Conservation (phyloP, 92 coral and sea anemone species). For the Actinostola sp. region DNA sequence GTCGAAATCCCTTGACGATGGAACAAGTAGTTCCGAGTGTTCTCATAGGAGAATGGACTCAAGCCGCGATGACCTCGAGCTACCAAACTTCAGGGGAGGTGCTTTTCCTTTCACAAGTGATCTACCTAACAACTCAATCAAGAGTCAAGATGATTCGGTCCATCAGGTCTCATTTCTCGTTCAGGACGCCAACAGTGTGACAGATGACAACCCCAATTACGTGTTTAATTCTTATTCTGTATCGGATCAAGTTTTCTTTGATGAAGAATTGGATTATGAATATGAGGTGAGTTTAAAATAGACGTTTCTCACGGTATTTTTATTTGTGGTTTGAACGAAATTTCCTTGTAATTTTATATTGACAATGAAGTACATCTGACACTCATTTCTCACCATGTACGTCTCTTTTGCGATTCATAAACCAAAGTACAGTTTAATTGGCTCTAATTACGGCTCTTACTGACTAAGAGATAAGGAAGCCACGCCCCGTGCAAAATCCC, state of each 20-base stretch:
- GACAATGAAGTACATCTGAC: neutral
- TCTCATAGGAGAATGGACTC: conserved; percentile 79
- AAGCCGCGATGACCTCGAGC: conserved; percentile 76
- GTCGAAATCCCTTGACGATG: conserved; percentile 81
- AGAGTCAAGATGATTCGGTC: conserved; percentile 51
- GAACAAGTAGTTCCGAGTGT: conserved; percentile 88
- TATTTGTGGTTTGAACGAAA: conserved; percentile 12
- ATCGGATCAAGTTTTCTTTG: conserved; percentile 95
- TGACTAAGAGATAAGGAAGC: conserved; percentile 15
- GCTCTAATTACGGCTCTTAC: conserved; percentile 12
- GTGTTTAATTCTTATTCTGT: conserved; percentile 51
- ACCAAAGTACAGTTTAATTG: conserved; percentile 8
- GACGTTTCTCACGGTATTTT: conserved; percentile 28
- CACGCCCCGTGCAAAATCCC: conserved; percentile 13
- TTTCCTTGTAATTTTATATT: neutral
- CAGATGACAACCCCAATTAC: conserved; percentile 62
- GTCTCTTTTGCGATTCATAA: neutral
- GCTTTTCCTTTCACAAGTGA: conserved; percentile 63
- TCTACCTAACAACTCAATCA: conserved; percentile 25
- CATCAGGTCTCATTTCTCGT: conserved; percentile 66
- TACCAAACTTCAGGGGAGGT: conserved; percentile 71
- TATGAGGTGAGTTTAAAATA: conserved; percentile 78
- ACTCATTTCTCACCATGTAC: neutral
- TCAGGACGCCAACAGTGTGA: conserved; percentile 65
- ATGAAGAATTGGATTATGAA: conserved; percentile 95